These are phyloP conservation scores for Pogonophryne albipinna DNA, from an alignment of 2,797 vertebrate genomes.

Conservation along the genomic window DNA sequence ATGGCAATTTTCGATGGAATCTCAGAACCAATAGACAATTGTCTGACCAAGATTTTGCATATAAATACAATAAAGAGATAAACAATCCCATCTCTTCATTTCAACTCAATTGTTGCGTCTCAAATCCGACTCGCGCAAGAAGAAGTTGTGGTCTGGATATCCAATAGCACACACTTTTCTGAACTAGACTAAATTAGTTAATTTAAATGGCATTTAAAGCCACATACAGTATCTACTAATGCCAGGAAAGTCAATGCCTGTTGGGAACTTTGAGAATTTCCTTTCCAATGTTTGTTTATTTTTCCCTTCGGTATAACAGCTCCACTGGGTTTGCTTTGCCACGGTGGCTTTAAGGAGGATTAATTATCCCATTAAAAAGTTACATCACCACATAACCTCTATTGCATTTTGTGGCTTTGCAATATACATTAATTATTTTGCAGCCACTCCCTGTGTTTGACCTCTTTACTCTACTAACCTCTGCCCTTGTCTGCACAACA, in stretches of 20 bases:
- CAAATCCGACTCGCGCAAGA: too few relatives aligned
- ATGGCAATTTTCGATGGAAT: too few relatives aligned
- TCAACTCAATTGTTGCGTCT: too few relatives aligned
- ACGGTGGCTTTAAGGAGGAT: neutral
- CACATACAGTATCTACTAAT: neutral
- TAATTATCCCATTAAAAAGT: neutral
- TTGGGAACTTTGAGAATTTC: neutral
- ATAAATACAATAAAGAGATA: too few relatives aligned
- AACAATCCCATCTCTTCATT: too few relatives aligned
- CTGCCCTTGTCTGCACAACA: neutral
- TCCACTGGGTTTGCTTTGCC: neutral
- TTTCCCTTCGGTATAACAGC: neutral
- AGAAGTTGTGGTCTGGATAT: too few relatives aligned
- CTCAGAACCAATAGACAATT: too few relatives aligned
- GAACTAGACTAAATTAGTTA: neutral
- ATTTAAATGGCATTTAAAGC: too few relatives aligned
- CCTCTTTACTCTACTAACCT: neutral
- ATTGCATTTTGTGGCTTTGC: slow-evolving; percentile 1
- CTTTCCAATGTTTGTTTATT: neutral
- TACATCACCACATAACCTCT: neutral
- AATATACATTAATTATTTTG: slow-evolving; percentile 1
- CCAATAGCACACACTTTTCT: too few relatives aligned
- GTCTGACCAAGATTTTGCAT: too few relatives aligned
- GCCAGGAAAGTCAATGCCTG: too few relatives aligned
- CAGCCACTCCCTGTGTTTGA: slow-evolving; percentile 10